Evolutionary conservation across 2,797 vertebrate species (phyloP).

Genomic region (Tapirus indicus): DNA sequence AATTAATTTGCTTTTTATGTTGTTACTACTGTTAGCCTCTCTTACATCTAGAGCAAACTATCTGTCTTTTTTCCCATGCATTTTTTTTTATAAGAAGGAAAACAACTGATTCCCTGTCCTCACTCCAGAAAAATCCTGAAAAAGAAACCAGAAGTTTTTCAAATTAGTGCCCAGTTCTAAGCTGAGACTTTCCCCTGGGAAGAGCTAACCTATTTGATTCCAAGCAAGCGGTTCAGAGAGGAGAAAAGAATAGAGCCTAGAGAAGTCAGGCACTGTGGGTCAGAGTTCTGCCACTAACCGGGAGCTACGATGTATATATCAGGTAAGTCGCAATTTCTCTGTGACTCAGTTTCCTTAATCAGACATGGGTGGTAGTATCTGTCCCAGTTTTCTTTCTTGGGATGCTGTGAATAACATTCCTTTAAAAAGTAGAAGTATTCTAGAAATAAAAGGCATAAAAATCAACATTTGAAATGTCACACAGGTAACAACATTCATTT

Average conservation of each 20-base stretch:
- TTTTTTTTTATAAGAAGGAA: background rate
- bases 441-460: conserved; percentile 8
- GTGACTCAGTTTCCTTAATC: conserved; percentile 26
- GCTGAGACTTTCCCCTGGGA: background rate
- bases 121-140: background rate
- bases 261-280: background rate
- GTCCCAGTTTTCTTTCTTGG: background rate
- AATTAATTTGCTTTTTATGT: conserved; percentile 64
- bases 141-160: conserved; percentile 43
- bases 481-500: conserved; percentile 11
- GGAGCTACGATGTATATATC: background rate
- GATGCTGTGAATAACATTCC: background rate
- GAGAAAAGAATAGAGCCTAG: background rate
- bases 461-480: background rate
- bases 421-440: background rate
- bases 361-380: background rate
- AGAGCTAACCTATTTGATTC: conserved; percentile 39
- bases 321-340: background rate
- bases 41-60: conserved; percentile 29
- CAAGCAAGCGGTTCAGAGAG: conserved; percentile 43
- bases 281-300: background rate
- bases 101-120: background rate
- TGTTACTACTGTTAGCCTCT: conserved; percentile 20
- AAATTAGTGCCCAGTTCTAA: conserved; percentile 48
- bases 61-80: background rate